Base-by-base conservation (phyloP, 2,113 vertebrate species). In the Tenebrosternarchus preto region DNA sequence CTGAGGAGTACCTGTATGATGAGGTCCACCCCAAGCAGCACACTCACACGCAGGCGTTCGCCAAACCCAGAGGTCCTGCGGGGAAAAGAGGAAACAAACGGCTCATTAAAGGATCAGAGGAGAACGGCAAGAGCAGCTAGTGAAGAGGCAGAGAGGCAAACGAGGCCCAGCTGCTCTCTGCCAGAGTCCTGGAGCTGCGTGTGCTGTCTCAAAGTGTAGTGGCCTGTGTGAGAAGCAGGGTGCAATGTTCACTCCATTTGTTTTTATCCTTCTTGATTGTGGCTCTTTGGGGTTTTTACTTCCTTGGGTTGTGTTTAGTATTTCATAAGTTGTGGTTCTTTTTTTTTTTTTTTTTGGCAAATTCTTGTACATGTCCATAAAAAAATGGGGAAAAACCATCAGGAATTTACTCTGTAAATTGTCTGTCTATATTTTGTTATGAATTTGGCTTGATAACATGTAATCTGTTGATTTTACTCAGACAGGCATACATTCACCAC, bases 11-110 rank as follows among this genome's bases (percentile, higher is more conserved):
- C 88, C 93, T 99, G 82, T 98, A 99, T 0, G 96, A 98, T 0
- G 98, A 98, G 88, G 95, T 99, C 82, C 97, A 99, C 87, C 98
- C 98, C 80, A 98, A 98, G 87, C 96, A 98, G 73, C 96, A 98
- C 0, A 95, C 96, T 80, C 96, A 95, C 92, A 97, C 94, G 86
- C 95, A 97, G 92, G 96, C 96, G 67, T 99, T 99, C 0, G 95
- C 97, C 87, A 99, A 98, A 90, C 98, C 97, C 88, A 94, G 93
- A 33, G 97, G 98, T 73, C 97, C 98, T 0, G 95, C 96, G 20
- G 98, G 97, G 20, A 98, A 98, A 66, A 93, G 97, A 33, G 98
- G 98, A 87, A 95, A 96, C 91, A 99, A 98, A 89, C 94, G 96
- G 50, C 95, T 99, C 76, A 99, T 99, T 88, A 97, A 95, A 78